phyloP scores from a whole-genome alignment of 2,797 vertebrate species.

The Heliangelus exortis region DNA sequence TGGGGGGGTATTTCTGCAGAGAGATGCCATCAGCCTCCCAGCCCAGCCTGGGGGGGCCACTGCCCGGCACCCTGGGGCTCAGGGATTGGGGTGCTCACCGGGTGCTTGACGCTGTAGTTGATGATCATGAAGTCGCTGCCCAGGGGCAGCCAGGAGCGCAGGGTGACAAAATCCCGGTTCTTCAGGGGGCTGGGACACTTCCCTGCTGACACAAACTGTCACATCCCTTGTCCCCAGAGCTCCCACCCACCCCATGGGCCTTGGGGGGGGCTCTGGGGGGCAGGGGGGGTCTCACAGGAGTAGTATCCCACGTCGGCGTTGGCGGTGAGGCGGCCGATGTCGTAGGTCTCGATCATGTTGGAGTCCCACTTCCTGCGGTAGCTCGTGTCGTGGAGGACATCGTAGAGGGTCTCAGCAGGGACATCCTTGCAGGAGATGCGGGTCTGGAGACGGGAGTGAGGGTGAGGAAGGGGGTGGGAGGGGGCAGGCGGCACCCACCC shows the following conservation, averaged over 20 bases:
- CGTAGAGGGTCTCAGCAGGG: slow-evolving; percentile 81
- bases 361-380: slow-evolving; percentile 87
- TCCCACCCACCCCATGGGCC: accelerated
- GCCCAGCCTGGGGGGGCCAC: neutral
- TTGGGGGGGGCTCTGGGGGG: too few species aligned
- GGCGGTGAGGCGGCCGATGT: slow-evolving; percentile 86
- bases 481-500: neutral
- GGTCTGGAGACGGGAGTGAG: slow-evolving; percentile 74
- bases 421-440: slow-evolving; percentile 87
- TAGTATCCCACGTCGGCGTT: slow-evolving; percentile 89
- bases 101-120: slow-evolving; percentile 93
- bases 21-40: neutral
- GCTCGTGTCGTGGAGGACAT: slow-evolving; percentile 85
- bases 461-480: neutral
- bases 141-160: slow-evolving; percentile 90
- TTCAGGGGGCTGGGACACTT: slow-evolving; percentile 86
- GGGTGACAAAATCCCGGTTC: slow-evolving; percentile 91
- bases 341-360: slow-evolving; percentile 89
- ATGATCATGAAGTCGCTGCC: slow-evolving; percentile 90
- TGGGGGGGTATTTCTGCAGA: slow-evolving; percentile 86
- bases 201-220: slow-evolving; percentile 72
- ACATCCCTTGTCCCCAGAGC: accelerated
- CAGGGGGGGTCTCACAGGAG: slow-evolving; percentile 77
- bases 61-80: neutral
- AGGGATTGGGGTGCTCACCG: slow-evolving; percentile 69